Evolutionary conservation across 2,113 vertebrate species (phyloP).

Genomic region (Plecotus auritus): DNA sequence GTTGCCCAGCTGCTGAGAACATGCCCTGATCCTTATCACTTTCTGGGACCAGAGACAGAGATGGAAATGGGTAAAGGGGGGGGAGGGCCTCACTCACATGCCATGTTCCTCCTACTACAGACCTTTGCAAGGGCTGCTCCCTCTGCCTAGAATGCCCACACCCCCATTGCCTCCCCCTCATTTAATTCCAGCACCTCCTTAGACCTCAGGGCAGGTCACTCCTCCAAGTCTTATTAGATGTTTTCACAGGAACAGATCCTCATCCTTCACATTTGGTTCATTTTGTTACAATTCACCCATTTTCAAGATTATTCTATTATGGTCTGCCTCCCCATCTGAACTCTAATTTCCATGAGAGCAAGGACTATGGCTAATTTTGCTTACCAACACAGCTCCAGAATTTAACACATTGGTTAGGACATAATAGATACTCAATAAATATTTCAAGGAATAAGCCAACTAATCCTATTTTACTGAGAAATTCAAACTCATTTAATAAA

Average conservation of each 20-base stretch:
- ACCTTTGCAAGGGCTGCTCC: neutral
- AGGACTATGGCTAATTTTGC: neutral
- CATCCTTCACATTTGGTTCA: neutral
- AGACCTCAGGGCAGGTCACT: neutral
- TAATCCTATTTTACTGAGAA: neutral
- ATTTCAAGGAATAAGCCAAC: neutral
- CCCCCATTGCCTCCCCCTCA: neutral
- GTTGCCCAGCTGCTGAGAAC: neutral
- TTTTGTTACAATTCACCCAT: neutral
- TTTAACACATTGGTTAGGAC: neutral
- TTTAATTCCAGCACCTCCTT: neutral
- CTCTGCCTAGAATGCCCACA: neutral
- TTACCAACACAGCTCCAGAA: neutral
- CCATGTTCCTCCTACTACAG: neutral
- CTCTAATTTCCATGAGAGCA: neutral
- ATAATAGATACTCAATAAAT: neutral
- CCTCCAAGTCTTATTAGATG: neutral
- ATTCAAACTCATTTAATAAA: neutral
- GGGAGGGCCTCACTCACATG: neutral
- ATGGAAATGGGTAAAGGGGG: neutral
- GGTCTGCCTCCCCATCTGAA: neutral
- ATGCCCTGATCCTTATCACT: neutral
- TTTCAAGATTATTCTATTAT: neutral
- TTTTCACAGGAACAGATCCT: neutral
- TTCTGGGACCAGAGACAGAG: neutral